These are phyloP conservation scores for Mesorhabditis belari DNA, from an alignment of 2,888 invertebrate species.

Conservation along the genomic window DNA sequence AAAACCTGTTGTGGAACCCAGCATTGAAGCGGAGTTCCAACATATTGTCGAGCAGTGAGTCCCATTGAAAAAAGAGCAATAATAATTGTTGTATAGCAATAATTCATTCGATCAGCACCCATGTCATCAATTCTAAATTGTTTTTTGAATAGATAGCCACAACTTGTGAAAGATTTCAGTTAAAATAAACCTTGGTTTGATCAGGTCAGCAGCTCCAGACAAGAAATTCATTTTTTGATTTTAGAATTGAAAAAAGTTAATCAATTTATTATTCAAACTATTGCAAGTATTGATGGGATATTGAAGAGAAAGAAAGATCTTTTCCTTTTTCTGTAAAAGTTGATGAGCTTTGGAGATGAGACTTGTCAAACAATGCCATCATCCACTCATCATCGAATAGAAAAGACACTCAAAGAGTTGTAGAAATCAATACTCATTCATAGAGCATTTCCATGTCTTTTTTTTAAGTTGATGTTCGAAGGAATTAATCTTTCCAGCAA, in stretches of 20 bases:
- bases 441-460: no score
- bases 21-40: constrained; percentile 50
- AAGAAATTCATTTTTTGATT: neutral
- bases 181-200: neutral
- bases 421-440: no score
- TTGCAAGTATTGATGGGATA: neutral
- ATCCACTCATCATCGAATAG: neutral
- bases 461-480: no score
- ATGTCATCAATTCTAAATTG: constrained; percentile 25
- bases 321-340: no score
- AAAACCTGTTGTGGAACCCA: constrained; percentile 46
- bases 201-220: neutral
- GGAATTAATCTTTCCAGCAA: no score
- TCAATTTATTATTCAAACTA: neutral
- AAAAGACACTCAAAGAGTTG: neutral
- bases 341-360: neutral
- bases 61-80: constrained; percentile 36
- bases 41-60: constrained; percentile 45
- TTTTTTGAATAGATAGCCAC: neutral
- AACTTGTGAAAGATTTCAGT: no score
- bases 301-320: no score
- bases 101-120: constrained; percentile 44
- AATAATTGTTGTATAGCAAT: constrained; percentile 47
- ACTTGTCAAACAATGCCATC: neutral
- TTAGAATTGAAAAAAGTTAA: neutral